These are phyloP conservation scores for Stegana nigrithorax DNA, from an alignment of 2,888 invertebrate genomes.

Conservation along the genomic window DNA sequence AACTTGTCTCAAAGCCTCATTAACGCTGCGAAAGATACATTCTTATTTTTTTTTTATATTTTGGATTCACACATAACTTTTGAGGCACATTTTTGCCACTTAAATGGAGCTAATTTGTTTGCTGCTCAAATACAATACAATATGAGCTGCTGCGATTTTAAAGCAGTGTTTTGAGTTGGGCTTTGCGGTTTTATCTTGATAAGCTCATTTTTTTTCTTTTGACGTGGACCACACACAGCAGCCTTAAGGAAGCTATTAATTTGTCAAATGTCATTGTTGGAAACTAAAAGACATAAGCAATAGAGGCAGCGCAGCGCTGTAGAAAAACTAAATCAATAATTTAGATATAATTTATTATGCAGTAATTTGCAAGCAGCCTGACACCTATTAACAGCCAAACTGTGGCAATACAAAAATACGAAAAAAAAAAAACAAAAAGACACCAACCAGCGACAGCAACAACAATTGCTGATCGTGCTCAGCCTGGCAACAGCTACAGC, in stretches of 20 bases:
- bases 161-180: constrained; percentile 6
- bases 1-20: too few relatives aligned
- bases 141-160: constrained; percentile 51
- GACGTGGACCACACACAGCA: constrained; percentile 41
- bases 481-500: too few relatives aligned
- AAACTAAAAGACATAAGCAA: constrained; percentile 3
- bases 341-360: too few relatives aligned
- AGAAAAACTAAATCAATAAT: too few relatives aligned
- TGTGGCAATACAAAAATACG: too few relatives aligned
- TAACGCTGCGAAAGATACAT: constrained; percentile 9
- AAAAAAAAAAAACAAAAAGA: too few relatives aligned
- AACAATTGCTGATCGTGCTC: too few relatives aligned
- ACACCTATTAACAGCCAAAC: too few relatives aligned
- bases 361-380: too few relatives aligned
- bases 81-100: constrained; percentile 2
- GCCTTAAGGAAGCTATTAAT: constrained; percentile 33
- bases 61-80: constrained; percentile 50
- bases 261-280: constrained; percentile 26
- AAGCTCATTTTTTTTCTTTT: constrained; percentile 41
- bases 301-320: not conserved
- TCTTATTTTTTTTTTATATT: constrained; percentile 36
- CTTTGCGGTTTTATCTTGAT: constrained; percentile 18
- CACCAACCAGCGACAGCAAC: not conserved
- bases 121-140: constrained; percentile 47
- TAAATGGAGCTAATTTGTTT: constrained; percentile 64